These are phyloP conservation scores for Ormyrus nitidulus DNA, from an alignment of 2,888 invertebrate species.

Conservation along the genomic window DNA sequence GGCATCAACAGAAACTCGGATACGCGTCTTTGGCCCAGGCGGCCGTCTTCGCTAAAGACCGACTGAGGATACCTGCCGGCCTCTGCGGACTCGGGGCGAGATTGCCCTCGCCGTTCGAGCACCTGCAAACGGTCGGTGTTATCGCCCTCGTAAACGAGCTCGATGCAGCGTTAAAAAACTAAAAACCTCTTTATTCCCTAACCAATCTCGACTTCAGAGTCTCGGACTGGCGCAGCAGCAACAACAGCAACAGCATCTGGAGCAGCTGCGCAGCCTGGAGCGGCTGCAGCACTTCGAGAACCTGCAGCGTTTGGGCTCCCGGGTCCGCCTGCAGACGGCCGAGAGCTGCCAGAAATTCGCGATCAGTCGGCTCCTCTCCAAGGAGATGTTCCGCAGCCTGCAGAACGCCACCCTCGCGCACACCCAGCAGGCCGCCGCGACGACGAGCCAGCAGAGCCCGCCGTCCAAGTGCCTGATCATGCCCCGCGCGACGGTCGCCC, in stretches of 20 bases:
- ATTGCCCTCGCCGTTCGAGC: constrained; percentile 2
- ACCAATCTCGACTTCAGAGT: background rate
- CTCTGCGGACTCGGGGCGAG: background rate
- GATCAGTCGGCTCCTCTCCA: background rate
- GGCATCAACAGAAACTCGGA: background rate
- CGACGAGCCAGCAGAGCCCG: constrained; percentile 16
- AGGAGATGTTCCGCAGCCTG: constrained; percentile 29
- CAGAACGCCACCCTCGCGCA: constrained; percentile 16
- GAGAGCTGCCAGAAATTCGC: constrained; percentile 1
- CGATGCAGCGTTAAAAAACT: too few species aligned
- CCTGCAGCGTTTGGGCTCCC: constrained; percentile 30
- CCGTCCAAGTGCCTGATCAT: constrained; percentile 43
- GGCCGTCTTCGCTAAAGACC: background rate
- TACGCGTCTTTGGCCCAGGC: background rate
- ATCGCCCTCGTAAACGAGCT: background rate
- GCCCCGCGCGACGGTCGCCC: constrained; percentile 10
- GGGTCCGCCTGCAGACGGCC: background rate
- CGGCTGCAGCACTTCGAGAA: constrained; percentile 42
- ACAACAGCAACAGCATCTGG: constrained; percentile 36
- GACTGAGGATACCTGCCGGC: background rate
- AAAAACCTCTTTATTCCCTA: background rate
- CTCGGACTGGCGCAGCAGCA: constrained; percentile 5
- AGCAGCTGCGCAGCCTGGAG: constrained; percentile 39
- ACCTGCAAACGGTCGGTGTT: constrained; percentile 9
- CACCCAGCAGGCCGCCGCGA: constrained; percentile 4